Percentiles rank a stretch among this genome's conserved stretches.
These are phyloP conservation scores for Crotalus helleri DNA, from an alignment of 2,113 vertebrate species.

Conservation along the genomic window DNA sequence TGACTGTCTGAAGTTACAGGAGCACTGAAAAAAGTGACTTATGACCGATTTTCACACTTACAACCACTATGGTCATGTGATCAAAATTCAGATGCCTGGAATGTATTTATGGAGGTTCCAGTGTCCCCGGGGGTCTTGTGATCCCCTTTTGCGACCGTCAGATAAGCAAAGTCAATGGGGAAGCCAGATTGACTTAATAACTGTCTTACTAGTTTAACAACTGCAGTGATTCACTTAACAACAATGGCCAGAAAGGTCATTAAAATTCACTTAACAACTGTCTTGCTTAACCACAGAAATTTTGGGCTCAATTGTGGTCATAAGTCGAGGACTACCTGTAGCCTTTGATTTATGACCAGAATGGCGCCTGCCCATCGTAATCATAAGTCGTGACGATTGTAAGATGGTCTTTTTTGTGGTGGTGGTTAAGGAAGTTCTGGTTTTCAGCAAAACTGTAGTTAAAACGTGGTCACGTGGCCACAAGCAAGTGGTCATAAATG, in stretches of 20 bases:
- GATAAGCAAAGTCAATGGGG: background rate
- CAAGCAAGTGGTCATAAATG: background rate
- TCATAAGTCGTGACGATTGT: background rate
- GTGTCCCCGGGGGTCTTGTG: no score
- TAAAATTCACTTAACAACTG: background rate
- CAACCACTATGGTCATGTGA: no score
- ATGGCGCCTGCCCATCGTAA: background rate
- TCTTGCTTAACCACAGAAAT: background rate
- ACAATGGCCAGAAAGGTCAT: background rate
- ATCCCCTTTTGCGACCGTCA: background rate
- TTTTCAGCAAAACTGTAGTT: background rate
- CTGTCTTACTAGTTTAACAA: background rate
- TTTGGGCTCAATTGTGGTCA: background rate
- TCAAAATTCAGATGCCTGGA: no score
- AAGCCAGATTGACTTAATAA: background rate
- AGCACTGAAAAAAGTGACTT: background rate
- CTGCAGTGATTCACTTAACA: background rate
- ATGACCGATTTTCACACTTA: background rate
- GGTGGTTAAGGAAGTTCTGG: background rate
- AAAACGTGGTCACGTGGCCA: background rate
- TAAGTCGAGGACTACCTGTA: background rate
- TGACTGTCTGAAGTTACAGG: background rate
- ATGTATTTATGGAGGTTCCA: background rate
- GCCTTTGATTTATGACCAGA: background rate
- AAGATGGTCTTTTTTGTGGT: background rate